Conservation (phyloP, 2,113 vertebrate genomes). For the human (Homo sapiens) region GRCh38 chr13:27731001-27731500, state of each 20-base stretch:
- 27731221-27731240: background rate
- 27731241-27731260: background rate
- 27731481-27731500: background rate
- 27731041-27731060: fast-evolving
- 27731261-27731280: background rate
- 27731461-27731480: background rate
- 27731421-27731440: background rate
- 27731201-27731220: background rate
- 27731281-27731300: background rate
- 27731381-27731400: background rate
- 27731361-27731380: background rate
- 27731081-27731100: background rate
- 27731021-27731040: background rate
- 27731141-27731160: background rate
- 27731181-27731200: background rate
- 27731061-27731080: background rate
- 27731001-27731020: background rate
- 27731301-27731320: background rate
- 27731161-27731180: background rate
- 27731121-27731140: background rate
- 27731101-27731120: background rate
- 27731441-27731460: background rate
- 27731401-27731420: background rate
- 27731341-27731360: background rate
- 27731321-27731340: background rate